Evolutionary conservation across 2,888 invertebrate genomes (phyloP).

Genomic region (Sesia bembeciformis): DNA sequence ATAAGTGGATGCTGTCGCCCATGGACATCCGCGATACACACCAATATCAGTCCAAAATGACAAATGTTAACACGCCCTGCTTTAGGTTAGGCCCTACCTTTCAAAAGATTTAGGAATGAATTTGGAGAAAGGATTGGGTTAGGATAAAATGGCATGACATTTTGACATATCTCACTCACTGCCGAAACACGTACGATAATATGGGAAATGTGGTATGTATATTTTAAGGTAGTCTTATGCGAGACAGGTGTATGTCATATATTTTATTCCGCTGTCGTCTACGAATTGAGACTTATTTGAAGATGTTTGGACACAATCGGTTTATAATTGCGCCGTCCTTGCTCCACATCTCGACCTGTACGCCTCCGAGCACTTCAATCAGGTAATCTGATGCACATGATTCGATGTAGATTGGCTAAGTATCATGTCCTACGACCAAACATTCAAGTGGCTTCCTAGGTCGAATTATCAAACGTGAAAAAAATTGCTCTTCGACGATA

Average conservation of each 20-base stretch:
- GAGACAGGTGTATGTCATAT: neutral
- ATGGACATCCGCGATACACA: neutral
- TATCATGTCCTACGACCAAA: too few species aligned
- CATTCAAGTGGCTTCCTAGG: too few species aligned
- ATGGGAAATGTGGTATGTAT: neutral
- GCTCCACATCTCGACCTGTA: constrained; percentile 26
- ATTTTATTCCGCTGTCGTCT: constrained; percentile 1
- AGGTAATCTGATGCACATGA: neutral
- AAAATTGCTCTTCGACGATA: too few species aligned
- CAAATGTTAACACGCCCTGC: too few species aligned
- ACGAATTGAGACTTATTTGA: neutral
- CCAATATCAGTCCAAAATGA: neutral
- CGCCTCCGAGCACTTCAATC: neutral
- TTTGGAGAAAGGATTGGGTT: too few species aligned
- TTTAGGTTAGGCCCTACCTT: too few species aligned
- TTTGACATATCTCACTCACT: too few species aligned
- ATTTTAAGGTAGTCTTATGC: neutral
- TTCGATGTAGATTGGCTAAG: neutral
- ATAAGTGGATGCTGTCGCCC: too few species aligned
- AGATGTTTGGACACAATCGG: constrained; percentile 29
- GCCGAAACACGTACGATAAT: neutral
- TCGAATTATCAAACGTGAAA: too few species aligned
- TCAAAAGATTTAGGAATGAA: too few species aligned
- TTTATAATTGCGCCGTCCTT: constrained; percentile 37
- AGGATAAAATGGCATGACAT: too few species aligned